phyloP scores from a whole-genome alignment of 2,113 vertebrate genomes.

The Capricornis sumatraensis region DNA sequence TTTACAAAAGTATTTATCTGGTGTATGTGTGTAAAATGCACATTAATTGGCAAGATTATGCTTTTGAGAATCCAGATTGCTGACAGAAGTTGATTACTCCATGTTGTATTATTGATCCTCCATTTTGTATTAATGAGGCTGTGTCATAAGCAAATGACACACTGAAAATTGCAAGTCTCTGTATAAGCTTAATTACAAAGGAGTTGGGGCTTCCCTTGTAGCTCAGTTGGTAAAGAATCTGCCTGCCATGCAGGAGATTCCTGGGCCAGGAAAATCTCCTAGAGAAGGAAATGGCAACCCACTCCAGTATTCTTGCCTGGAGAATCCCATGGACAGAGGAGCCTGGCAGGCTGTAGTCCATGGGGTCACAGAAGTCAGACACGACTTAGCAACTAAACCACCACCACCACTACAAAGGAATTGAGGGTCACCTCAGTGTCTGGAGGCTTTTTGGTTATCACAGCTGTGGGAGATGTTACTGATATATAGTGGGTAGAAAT shows the following conservation, averaged over 20 bases:
- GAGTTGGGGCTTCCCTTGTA: neutral
- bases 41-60: neutral
- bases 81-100: neutral
- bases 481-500: neutral
- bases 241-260: neutral
- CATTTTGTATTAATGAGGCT: neutral
- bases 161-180: neutral
- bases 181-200: neutral
- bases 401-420: neutral
- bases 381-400: neutral
- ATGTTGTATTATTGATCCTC: neutral
- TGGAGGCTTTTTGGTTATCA: neutral
- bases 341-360: neutral
- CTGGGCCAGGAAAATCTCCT: neutral
- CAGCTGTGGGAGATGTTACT: neutral
- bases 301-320: neutral
- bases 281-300: neutral
- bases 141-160: neutral
- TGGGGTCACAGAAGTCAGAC: neutral
- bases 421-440: neutral
- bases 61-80: slow-evolving; percentile 1
- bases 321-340: neutral
- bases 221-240: neutral
- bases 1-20: neutral
- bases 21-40: neutral